phyloP scores from a whole-genome alignment of 2,888 invertebrate species.

The Nasonovia ribisnigri region DNA sequence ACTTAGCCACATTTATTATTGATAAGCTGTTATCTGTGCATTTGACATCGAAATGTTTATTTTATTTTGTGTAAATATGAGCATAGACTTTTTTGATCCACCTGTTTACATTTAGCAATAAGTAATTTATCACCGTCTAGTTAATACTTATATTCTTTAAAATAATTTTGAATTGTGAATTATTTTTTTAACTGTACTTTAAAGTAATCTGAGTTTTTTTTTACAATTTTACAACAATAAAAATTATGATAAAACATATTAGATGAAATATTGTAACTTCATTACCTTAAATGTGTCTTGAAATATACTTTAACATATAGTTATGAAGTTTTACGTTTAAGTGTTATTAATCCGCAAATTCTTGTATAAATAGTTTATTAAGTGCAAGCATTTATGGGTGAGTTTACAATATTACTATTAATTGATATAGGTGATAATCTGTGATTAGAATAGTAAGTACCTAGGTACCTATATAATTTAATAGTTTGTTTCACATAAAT shows the following conservation, averaged over 20 bases:
- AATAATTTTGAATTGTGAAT: not conserved
- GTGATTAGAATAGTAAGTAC: not conserved
- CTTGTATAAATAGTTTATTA: not conserved
- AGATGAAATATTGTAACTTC: not conserved
- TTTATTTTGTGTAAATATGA: not conserved
- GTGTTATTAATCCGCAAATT: not conserved
- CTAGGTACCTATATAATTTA: not conserved
- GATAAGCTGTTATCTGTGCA: not conserved
- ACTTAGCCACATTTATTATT: not conserved
- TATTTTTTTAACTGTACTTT: not conserved
- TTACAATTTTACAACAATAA: not conserved
- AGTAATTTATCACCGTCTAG: not conserved
- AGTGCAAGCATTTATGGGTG: not conserved
- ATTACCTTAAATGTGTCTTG: not conserved
- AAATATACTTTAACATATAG: not conserved
- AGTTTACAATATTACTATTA: not conserved
- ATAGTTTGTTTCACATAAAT: not conserved
- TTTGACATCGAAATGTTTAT: constrained; percentile 12
- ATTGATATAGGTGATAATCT: not conserved
- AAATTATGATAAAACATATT: not conserved
- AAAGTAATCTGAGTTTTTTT: too few species aligned
- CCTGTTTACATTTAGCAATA: not conserved
- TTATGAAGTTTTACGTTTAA: not conserved
- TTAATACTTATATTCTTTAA: not conserved
- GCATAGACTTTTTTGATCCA: not conserved